Evolutionary conservation across 35 echinoderm and acorn worm genomes (phyloP).

Genomic region (Ophioderma brevispina): DNA sequence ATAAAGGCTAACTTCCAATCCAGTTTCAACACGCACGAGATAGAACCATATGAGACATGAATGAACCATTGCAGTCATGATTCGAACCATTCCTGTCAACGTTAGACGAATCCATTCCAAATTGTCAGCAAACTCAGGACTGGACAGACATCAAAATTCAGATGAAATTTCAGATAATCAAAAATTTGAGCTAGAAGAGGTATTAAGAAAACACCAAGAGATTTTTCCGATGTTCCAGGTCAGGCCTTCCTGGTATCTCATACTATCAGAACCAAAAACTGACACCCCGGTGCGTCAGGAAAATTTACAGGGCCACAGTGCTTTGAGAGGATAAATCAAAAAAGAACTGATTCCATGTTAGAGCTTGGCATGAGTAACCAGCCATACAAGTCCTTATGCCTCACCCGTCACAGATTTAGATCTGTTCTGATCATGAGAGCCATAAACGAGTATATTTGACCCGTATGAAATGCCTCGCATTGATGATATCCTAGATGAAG

Average conservation of each 20-base stretch:
- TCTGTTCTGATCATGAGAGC: constrained; percentile 43
- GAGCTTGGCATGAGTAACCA: constrained; percentile 51
- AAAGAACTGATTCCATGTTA: constrained; percentile 49
- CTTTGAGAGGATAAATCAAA: constrained; percentile 9
- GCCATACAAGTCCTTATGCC: constrained; percentile 16
- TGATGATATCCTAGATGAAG: not conserved
- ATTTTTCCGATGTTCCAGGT: not conserved
- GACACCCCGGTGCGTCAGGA: not conserved
- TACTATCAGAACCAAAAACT: not conserved
- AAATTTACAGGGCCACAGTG: not conserved
- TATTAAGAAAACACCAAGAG: not conserved
- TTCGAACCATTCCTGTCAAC: too few species aligned
- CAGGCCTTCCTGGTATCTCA: not conserved
- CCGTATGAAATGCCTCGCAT: not conserved
- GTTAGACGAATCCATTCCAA: too few species aligned
- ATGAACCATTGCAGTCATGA: too few species aligned
- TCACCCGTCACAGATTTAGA: constrained; percentile 17
- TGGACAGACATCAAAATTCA: not conserved
- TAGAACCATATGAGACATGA: too few species aligned
- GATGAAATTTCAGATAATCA: too few species aligned
- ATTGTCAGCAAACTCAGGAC: not conserved
- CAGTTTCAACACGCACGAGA: too few species aligned
- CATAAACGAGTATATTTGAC: constrained; percentile 20
- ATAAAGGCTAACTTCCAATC: too few species aligned
- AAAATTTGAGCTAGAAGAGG: too few species aligned